Conservation (phyloP, 2,797 vertebrate genomes). For the Rhinella marina region DNA sequence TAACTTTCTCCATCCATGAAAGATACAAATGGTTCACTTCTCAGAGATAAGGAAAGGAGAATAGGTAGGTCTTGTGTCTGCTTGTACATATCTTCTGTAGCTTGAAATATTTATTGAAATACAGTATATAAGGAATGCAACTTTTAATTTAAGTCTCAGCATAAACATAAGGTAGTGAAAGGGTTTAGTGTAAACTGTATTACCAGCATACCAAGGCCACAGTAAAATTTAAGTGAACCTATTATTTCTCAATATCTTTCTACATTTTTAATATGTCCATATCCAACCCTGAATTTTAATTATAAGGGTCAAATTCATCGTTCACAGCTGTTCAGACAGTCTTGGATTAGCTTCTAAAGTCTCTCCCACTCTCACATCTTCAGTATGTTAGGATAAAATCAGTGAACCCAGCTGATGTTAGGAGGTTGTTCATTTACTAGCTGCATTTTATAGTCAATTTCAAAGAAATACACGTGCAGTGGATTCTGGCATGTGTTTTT, state of each 20-base stretch:
- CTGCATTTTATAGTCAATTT: neutral
- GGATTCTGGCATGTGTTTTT: neutral
- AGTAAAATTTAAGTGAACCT: neutral
- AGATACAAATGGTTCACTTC: neutral
- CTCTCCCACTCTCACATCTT: neutral
- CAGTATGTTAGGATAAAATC: neutral
- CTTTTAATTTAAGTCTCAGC: neutral
- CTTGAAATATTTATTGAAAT: neutral
- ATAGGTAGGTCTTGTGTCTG: neutral
- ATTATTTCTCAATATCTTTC: neutral
- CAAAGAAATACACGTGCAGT: neutral
- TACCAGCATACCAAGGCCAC: neutral
- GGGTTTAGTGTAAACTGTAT: neutral
- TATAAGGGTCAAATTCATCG: conserved; percentile 21
- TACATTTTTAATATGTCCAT: neutral
- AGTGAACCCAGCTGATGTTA: neutral
- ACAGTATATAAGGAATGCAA: neutral
- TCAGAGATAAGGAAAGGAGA: no score
- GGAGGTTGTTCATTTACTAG: neutral
- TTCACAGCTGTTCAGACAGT: conserved; percentile 25
- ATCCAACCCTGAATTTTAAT: neutral
- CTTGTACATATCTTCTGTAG: neutral
- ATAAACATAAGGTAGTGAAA: neutral
- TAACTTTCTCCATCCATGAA: neutral
- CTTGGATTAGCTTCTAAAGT: neutral